phyloP scores from a whole-genome alignment of 2,888 invertebrate genomes.

The Cosmia pyralina region DNA sequence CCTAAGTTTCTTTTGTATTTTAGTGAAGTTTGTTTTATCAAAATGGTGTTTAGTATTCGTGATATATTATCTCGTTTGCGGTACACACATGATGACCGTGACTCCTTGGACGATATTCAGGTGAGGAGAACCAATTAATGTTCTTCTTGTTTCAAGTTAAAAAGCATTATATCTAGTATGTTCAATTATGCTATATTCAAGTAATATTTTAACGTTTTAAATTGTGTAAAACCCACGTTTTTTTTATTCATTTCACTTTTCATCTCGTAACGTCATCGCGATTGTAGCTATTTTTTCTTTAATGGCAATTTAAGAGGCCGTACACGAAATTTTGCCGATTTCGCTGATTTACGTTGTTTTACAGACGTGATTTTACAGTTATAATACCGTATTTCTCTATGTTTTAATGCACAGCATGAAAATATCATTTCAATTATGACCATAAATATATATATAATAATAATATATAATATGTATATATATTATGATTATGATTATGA shows the following conservation, averaged over 20 bases:
- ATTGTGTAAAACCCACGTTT: background rate
- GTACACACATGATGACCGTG: slow-evolving; percentile 82
- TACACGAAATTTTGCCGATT: too few relatives aligned
- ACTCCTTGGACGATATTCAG: slow-evolving; percentile 72
- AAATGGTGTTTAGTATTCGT: slow-evolving; percentile 85
- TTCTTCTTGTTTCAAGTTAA: slow-evolving; percentile 3
- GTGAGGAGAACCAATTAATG: slow-evolving; percentile 67
- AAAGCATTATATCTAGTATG: background rate
- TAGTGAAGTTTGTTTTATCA: slow-evolving; percentile 65
- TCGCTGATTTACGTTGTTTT: too few relatives aligned
- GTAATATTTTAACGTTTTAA: background rate
- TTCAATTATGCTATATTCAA: background rate
- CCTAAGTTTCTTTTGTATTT: slow-evolving; percentile 61
- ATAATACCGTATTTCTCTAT: too few relatives aligned
- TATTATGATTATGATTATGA: too few relatives aligned
- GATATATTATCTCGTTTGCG: slow-evolving; percentile 83
- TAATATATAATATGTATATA: too few relatives aligned
- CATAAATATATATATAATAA: too few relatives aligned
- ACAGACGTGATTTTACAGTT: too few relatives aligned
- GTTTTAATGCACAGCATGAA: too few relatives aligned
- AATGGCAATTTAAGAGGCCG: too few relatives aligned
- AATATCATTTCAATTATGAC: too few relatives aligned
- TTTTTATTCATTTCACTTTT: background rate
- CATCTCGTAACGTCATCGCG: background rate
- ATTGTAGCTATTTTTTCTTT: background rate